Base-by-base conservation (phyloP, 2,888 invertebrate species). In the Drosophila borborema region DNA sequence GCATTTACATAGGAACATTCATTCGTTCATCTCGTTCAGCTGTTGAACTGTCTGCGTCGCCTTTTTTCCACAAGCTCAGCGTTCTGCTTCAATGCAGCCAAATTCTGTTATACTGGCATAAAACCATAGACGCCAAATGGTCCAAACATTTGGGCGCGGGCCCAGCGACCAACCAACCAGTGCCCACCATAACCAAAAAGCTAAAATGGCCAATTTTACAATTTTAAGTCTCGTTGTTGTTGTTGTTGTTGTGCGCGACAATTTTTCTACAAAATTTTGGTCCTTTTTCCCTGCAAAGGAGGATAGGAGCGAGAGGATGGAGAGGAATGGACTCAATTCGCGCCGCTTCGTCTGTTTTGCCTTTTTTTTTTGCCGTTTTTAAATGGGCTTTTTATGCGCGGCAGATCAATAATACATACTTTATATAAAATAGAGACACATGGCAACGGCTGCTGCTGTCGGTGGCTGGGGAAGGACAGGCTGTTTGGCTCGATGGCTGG, bases 361-460 rank as follows among this genome's bases (percentile, higher is more conserved):
- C 64, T 73, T 77, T 70, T 67, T 64, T 62, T 70, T 67, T 64
- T 62, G 86, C 67, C 55, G 74, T 71, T 87, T 90, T 87, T 90
- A 87, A 87, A 87, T 87, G 90, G 87, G 87, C 87, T 87, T 87
- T 87, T 87, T 87, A 90, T 87, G 90, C 87, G 88, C 90, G 80
- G 89, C 80, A 90, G 90, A 89, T 90, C 90, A 89, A 86, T 90
- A 89, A 90, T 86, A 89, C 78, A 75, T 75, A 79, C 80, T 79
- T 80, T 82, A 88, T 88, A 88, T 82, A 78, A 74, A 62, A 81
- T 74, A 77, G 64, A 86, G 61, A 68, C 59, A 59, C 46, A 63
- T 54, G 53, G 23, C 38, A 38, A 61, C 31, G 49, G 49, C 49
- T n/a, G n/a, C 12, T 20, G 49, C 12, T 18, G 49, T 6, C 4